Conservation (phyloP, 2,888 invertebrate species). For the Trissolcus japonicus region DNA sequence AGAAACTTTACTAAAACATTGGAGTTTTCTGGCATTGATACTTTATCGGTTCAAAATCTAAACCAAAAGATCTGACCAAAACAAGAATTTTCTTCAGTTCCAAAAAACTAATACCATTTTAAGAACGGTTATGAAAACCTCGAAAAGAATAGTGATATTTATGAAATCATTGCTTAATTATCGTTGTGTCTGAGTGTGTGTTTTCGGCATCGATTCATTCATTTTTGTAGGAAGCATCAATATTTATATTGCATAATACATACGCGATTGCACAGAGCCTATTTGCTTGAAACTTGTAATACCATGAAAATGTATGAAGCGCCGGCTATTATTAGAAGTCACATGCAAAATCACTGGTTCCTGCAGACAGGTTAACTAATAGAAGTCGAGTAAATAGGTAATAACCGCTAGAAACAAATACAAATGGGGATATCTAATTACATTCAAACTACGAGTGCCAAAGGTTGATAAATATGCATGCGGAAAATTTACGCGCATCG, state of each 20-base stretch:
- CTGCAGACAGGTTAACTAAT: slow-evolving; percentile 65
- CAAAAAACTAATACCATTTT: no score
- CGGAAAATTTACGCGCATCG: not conserved
- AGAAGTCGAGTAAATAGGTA: slow-evolving; percentile 65
- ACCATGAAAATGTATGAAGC: slow-evolving; percentile 76
- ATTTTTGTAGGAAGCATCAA: slow-evolving; percentile 76
- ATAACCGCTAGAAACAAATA: slow-evolving; percentile 52
- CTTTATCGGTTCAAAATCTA: no score
- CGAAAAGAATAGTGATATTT: no score
- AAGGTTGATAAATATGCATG: slow-evolving; percentile 33
- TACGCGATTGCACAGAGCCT: slow-evolving; percentile 75
- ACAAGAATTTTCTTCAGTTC: no score
- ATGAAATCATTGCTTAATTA: no score
- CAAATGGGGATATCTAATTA: slow-evolving; percentile 40
- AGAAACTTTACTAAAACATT: no score
- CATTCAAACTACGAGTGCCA: slow-evolving; percentile 10
- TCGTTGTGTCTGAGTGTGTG: no score
- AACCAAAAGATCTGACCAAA: no score
- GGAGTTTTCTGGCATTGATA: no score
- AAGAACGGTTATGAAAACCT: no score
- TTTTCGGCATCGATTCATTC: slow-evolving; percentile 57
- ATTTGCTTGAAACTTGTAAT: slow-evolving; percentile 76
- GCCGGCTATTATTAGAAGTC: slow-evolving; percentile 74
- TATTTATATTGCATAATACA: slow-evolving; percentile 76
- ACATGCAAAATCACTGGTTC: slow-evolving; percentile 68